Conservation (phyloP, 2,888 invertebrate species). For the Lamellibrachia columna region DNA sequence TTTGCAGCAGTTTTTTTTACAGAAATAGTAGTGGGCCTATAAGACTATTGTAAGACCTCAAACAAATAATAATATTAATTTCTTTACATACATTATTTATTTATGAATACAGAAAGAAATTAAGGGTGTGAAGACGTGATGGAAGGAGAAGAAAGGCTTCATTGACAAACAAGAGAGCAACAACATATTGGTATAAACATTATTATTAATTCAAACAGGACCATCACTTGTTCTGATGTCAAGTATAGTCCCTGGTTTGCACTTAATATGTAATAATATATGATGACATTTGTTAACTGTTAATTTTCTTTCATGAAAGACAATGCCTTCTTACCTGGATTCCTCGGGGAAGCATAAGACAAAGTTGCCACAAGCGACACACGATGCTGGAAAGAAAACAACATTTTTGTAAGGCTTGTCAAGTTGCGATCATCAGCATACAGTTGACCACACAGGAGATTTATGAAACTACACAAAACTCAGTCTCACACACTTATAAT, state of each 20-base stretch:
- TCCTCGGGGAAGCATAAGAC: constrained; percentile 69
- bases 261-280: not conserved
- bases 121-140: too few relatives aligned
- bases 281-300: not conserved
- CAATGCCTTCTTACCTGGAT: constrained; percentile 55
- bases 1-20: not conserved
- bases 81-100: not conserved
- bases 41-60: not conserved
- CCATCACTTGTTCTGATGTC: not conserved
- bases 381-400: constrained; percentile 65
- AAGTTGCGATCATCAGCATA: too few relatives aligned
- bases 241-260: not conserved
- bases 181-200: not conserved
- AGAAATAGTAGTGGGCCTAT: not conserved
- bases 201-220: not conserved
- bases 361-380: constrained; percentile 70
- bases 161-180: too few relatives aligned
- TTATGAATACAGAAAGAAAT: not conserved
- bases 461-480: too few relatives aligned
- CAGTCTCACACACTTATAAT: too few relatives aligned
- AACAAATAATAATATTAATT: constrained; percentile 13
- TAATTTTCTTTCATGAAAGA: not conserved
- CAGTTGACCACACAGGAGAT: too few relatives aligned
- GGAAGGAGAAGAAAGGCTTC: too few relatives aligned
- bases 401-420: not conserved